phyloP scores from a whole-genome alignment of 2,797 vertebrate genomes.

The Acanthis flammea region DNA sequence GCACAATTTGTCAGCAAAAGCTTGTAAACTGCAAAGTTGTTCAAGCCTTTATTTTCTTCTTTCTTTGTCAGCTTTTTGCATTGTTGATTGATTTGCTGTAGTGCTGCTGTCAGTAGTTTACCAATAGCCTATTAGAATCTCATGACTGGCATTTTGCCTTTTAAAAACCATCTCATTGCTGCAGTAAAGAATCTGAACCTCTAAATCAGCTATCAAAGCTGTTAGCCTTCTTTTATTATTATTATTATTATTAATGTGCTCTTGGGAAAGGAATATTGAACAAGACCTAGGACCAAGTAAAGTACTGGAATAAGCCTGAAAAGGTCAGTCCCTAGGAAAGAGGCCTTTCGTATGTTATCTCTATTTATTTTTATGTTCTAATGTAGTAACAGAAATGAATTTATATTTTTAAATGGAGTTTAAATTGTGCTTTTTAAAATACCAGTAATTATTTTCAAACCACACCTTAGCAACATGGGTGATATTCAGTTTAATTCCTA shows the following conservation, averaged over 20 bases:
- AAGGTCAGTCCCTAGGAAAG: conserved; percentile 79
- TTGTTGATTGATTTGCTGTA: conserved; percentile 75
- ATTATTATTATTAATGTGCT: conserved; percentile 74
- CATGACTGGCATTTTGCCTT: conserved; percentile 79
- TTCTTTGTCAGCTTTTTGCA: conserved; percentile 80
- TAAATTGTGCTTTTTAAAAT: conserved; percentile 43
- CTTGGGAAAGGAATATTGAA: conserved; percentile 74
- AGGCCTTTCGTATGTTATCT: conserved; percentile 54
- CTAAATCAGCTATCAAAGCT: conserved; percentile 66
- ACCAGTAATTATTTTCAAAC: conserved; percentile 40
- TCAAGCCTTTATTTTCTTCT: conserved; percentile 69
- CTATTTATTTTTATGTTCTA: conserved; percentile 60
- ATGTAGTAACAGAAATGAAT: conserved; percentile 43
- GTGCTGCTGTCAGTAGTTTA: conserved; percentile 81
- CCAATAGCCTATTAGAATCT: conserved; percentile 73
- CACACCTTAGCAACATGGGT: background rate
- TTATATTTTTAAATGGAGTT: conserved; percentile 53
- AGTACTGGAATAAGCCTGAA: conserved; percentile 74
- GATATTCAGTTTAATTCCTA: conserved; percentile 56
- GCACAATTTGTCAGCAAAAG: conserved; percentile 75
- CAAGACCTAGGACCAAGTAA: conserved; percentile 74
- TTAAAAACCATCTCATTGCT: conserved; percentile 77
- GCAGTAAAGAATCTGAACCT: conserved; percentile 64
- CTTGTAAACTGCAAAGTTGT: conserved; percentile 68
- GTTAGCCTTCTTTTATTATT: conserved; percentile 44